Conservation (phyloP, 2,797 vertebrate genomes). For the Myotis daubentonii region DNA sequence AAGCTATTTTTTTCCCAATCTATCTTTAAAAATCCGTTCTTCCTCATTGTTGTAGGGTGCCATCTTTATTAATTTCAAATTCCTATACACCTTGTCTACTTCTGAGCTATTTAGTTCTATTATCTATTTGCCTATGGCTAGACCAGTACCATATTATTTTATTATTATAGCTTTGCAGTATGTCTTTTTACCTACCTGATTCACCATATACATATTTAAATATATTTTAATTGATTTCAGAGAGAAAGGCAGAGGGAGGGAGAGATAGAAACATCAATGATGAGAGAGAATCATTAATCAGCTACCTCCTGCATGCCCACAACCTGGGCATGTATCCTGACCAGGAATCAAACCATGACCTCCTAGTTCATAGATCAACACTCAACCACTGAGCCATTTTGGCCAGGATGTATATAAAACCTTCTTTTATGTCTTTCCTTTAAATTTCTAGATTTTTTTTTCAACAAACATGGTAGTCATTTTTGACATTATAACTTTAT, state of each 20-base stretch:
- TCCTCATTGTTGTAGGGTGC: background rate
- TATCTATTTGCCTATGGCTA: background rate
- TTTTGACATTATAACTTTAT: background rate
- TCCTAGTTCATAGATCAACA: background rate
- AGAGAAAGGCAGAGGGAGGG: too few relatives aligned
- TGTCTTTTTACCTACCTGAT: background rate
- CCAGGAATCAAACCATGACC: too few relatives aligned
- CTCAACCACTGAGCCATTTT: too few relatives aligned
- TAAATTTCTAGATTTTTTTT: slow-evolving; percentile 30
- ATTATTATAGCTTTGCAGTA: background rate
- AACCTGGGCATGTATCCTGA: too few relatives aligned
- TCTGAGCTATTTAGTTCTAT: background rate
- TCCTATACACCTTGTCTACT: background rate
- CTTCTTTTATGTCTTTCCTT: slow-evolving; percentile 11
- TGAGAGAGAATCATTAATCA: too few relatives aligned
- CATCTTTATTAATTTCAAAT: background rate
- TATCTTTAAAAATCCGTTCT: background rate
- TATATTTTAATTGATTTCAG: too few relatives aligned
- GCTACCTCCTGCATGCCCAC: too few relatives aligned
- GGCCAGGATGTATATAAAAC: background rate
- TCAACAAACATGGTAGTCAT: background rate
- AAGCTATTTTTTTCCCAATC: background rate
- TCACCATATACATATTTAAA: background rate
- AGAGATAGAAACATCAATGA: background rate
- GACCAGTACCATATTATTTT: background rate